phyloP scores from a whole-genome alignment of 2,113 vertebrate species.

The Python bivittatus region DNA sequence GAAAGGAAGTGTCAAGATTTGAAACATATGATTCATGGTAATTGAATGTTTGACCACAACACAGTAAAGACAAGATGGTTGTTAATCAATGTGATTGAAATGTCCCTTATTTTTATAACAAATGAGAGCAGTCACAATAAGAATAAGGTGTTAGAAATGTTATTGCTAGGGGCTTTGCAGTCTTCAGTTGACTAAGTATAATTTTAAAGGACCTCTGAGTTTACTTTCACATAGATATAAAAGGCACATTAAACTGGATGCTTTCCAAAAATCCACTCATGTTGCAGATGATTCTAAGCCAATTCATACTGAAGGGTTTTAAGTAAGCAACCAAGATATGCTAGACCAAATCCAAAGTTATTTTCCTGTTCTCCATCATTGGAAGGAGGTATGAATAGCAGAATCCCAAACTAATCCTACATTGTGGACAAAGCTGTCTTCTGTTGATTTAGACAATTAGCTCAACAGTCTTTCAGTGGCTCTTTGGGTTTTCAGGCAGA shows the following conservation, averaged over 20 bases:
- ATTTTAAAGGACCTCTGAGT: not conserved
- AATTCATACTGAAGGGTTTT: not conserved
- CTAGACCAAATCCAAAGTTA: not conserved
- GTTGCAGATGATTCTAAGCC: not conserved
- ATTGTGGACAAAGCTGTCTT: not conserved
- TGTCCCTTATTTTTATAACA: not conserved
- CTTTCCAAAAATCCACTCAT: not conserved
- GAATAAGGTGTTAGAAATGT: conserved; percentile 9
- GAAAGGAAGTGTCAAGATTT: not conserved
- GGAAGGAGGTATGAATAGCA: not conserved
- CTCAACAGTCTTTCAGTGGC: not conserved
- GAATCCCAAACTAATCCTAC: not conserved
- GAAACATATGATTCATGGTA: not conserved
- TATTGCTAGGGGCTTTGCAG: conserved; percentile 6
- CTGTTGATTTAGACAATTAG: not conserved
- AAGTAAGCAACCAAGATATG: not conserved
- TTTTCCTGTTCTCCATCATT: not conserved
- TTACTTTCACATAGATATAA: not conserved
- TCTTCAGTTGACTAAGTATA: conserved; percentile 1
- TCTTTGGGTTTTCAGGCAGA: not conserved
- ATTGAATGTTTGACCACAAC: not conserved
- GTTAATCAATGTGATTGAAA: not conserved
- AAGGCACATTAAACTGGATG: not conserved
- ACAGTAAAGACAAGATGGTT: conserved; percentile 18
- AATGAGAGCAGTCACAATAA: not conserved